A percentile compares a stretch with the other conserved stretches of the same genome.
phyloP scores from a whole-genome alignment of 2,113 vertebrate species.

The Acrocephalus arundinaceus region DNA sequence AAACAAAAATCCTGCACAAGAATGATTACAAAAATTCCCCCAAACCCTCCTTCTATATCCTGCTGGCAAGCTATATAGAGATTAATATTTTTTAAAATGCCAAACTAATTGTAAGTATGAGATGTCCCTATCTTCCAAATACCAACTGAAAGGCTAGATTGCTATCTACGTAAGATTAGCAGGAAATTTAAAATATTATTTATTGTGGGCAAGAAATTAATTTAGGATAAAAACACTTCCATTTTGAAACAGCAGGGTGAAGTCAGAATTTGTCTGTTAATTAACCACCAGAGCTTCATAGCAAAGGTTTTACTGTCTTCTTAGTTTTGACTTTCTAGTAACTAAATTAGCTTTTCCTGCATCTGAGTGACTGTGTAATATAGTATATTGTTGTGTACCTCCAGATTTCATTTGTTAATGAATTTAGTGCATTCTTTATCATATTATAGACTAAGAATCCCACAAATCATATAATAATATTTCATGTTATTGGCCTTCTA shows the following conservation, averaged over 20 bases:
- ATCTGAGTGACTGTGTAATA: background rate
- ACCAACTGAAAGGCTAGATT: conserved; percentile 40
- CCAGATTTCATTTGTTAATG: background rate
- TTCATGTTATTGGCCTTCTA: background rate
- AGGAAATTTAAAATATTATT: conserved; percentile 47
- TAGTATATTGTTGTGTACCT: background rate
- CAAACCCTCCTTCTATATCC: background rate
- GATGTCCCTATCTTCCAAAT: conserved; percentile 26
- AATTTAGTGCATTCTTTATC: background rate
- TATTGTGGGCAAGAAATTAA: conserved; percentile 28
- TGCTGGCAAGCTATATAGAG: background rate
- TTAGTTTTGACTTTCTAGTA: conserved; percentile 21
- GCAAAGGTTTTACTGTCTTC: background rate
- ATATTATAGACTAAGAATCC: background rate
- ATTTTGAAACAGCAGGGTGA: conserved; percentile 26
- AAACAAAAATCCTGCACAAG: background rate
- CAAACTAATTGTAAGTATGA: conserved; percentile 18
- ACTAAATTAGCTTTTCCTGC: background rate
- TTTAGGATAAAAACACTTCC: conserved; percentile 30
- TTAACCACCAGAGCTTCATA: conserved; percentile 13
- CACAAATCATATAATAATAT: background rate
- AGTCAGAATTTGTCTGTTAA: conserved; percentile 28
- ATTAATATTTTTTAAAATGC: conserved; percentile 24
- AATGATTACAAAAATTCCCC: background rate
- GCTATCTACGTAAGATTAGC: conserved; percentile 9